Evolutionary conservation across 2,888 invertebrate species (phyloP).

Genomic region (Hirtodrosophila confusa): DNA sequence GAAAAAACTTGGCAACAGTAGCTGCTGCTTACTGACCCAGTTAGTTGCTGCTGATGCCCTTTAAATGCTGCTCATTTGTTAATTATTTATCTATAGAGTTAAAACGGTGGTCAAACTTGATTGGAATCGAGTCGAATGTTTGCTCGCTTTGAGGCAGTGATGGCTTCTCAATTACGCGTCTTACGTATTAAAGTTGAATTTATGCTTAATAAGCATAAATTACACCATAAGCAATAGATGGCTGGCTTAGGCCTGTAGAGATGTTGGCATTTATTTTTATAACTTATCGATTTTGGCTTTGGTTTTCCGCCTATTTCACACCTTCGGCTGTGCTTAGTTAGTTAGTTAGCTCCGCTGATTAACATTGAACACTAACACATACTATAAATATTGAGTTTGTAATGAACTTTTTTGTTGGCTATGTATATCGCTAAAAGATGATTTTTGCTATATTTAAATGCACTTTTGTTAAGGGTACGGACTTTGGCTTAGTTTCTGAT

Average conservation of each 20-base stretch:
- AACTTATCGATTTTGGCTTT: slow-evolving; percentile 53
- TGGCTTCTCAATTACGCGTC: slow-evolving; percentile 32
- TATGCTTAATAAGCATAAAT: slow-evolving; percentile 2
- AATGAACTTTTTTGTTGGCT: slow-evolving; percentile 12
- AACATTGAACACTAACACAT: slow-evolving; percentile 13
- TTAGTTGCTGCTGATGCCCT: slow-evolving; percentile 31
- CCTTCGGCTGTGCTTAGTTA: slow-evolving; percentile 24
- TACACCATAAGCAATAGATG: neutral
- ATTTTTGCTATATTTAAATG: slow-evolving; percentile 41
- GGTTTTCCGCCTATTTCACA: slow-evolving; percentile 21
- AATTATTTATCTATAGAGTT: slow-evolving; percentile 30
- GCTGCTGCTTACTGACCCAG: slow-evolving; percentile 52
- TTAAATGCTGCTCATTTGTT: slow-evolving; percentile 47
- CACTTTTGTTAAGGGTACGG: slow-evolving; percentile 44
- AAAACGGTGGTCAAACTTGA: slow-evolving; percentile 43
- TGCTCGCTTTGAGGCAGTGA: slow-evolving; percentile 47
- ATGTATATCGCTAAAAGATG: slow-evolving; percentile 12
- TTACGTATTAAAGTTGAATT: slow-evolving; percentile 4
- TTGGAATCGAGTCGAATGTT: slow-evolving; percentile 22
- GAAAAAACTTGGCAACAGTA: slow-evolving; percentile 48
- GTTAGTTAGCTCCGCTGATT: slow-evolving; percentile 18
- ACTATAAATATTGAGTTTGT: slow-evolving; percentile 10
- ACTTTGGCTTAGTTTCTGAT: slow-evolving; percentile 4
- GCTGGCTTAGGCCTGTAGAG: slow-evolving; percentile 8
- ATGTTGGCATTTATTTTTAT: slow-evolving; percentile 39